Evolutionary conservation across 2,797 vertebrate species (phyloP).

Genomic region (Poecilia picta): DNA sequence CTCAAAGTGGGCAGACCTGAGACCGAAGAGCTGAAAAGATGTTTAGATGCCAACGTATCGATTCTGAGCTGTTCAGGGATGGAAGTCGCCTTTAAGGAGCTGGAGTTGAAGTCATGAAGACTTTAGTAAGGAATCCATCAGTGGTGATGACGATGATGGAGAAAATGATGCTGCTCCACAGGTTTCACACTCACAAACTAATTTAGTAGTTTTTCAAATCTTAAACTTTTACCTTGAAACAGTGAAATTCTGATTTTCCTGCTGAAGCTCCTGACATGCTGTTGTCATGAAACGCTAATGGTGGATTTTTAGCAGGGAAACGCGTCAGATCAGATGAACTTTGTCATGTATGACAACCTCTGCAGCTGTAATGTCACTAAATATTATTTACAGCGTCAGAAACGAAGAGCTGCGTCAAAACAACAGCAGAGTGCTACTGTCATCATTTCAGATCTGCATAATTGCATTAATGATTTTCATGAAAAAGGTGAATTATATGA

Average conservation of each 20-base stretch:
- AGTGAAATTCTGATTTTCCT: neutral
- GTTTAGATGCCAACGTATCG: too few species aligned
- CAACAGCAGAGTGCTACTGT: neutral
- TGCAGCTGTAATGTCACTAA: neutral
- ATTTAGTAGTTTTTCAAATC: neutral
- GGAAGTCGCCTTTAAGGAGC: too few species aligned
- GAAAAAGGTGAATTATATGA: neutral
- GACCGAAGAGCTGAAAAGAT: too few species aligned
- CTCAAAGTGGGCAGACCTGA: too few species aligned
- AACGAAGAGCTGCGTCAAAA: neutral
- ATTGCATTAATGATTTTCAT: neutral
- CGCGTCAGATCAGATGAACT: neutral
- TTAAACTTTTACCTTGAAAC: neutral
- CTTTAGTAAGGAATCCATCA: too few species aligned
- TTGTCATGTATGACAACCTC: neutral
- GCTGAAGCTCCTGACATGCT: neutral
- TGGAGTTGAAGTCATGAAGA: too few species aligned
- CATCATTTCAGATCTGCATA: neutral
- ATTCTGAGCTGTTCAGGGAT: too few species aligned
- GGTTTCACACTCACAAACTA: neutral
- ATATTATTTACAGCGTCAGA: neutral
- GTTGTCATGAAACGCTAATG: neutral
- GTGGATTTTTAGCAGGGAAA: neutral
- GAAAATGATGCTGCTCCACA: too few species aligned
- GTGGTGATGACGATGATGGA: too few species aligned